Conservation (phyloP, 2,113 vertebrate genomes). For the Empidonax traillii region DNA sequence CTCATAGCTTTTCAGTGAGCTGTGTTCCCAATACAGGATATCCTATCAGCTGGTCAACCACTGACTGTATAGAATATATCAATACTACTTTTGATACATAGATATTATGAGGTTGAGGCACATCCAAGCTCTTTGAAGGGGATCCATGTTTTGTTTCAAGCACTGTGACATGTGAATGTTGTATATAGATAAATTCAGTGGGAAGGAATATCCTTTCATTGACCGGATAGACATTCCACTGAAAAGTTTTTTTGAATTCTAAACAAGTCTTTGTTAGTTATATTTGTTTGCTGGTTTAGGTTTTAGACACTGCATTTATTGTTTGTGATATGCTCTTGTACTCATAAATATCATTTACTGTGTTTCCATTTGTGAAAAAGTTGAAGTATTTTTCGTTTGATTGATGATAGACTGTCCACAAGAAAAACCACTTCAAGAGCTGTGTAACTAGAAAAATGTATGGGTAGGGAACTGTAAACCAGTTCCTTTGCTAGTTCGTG, state of each 20-base stretch:
- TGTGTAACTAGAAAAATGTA: background rate
- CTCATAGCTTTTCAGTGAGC: background rate
- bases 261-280: background rate
- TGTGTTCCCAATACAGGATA: background rate
- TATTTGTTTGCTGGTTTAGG: constrained; percentile 1
- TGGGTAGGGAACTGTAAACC: background rate
- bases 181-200: background rate
- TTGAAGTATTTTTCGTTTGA: constrained; percentile 10
- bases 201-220: background rate
- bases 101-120: background rate
- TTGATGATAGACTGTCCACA: background rate
- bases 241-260: background rate
- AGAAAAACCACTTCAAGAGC: constrained; percentile 1
- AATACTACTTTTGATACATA: background rate
- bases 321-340: background rate
- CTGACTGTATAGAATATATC: background rate
- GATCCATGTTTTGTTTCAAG: background rate
- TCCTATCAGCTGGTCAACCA: background rate
- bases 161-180: background rate
- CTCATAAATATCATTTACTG: background rate
- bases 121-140: background rate
- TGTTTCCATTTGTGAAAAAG: background rate
- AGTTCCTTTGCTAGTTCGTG: background rate
- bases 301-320: background rate
- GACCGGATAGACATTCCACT: background rate